Base-by-base conservation (phyloP, 2,113 vertebrate genomes). In the Cryptotis parvus region DNA sequence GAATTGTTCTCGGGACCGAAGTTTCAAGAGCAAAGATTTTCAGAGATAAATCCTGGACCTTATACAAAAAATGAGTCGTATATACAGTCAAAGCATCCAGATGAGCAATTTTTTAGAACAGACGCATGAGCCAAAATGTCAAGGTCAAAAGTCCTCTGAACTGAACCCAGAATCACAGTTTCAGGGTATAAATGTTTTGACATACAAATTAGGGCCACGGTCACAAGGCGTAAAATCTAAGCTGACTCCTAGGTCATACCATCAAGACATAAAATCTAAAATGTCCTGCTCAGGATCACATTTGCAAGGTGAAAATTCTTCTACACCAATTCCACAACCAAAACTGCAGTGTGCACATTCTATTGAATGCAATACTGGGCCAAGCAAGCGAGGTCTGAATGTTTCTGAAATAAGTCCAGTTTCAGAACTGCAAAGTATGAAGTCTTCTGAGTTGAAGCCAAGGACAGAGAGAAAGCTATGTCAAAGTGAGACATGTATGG, bases 261-360 rank as follows among this genome's bases (percentile, higher is more conserved):
- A 35, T 86, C 93, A 84, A 45, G 18, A 43, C 84, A 31, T 79
- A 84, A 68, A 92, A 41, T 72, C 80, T 87, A 72, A 75, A 10
- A 39, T 61, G 31, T 76, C 35, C 14, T 73, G 24, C 14, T 1
- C 39, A 61, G 83, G 49, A 84, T 58, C 55, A 58, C 22, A 81
- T 85, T 76, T 69, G 15, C 88, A 94, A 81, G 43, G 10, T 90
- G 9, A 72, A 14, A 92, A 90, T 45, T 79, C 37, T 84, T 90
- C 90, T 65, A 35, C 41, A 70, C 75, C 45, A 9, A 78, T 65
- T 89, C 74, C 52, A 87, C 73, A 33, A 16, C 33, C 58, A 74
- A 37, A 61, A 61, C 33, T 35, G 68, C 81, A 91, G 24, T 49
- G 65, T 82, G 26, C 41, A 61, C 76, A 91, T 74, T 61, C 76